Percentiles rank a stretch among this genome's conserved stretches.
Evolutionary conservation across 1,140 invertebrate species (phyloP).

Genomic region (Drosophila tropicalis): DNA sequence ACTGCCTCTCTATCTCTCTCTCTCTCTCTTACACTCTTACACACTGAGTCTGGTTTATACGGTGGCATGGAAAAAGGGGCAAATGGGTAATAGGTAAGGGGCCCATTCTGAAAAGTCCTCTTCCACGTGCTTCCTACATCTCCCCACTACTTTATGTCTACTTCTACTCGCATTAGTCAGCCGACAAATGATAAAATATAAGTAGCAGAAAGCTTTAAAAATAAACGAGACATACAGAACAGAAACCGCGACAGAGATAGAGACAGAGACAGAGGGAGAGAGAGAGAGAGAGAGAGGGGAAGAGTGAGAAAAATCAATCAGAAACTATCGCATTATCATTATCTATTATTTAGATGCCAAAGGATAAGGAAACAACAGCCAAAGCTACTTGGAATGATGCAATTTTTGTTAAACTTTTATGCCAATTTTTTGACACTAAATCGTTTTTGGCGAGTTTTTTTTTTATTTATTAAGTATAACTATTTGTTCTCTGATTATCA

Average conservation of each 20-base stretch:
- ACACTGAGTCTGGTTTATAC: slow-evolving; percentile 19
- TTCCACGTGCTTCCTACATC: slow-evolving; percentile 5
- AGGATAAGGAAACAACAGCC: too few species aligned
- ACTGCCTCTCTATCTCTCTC: slow-evolving; percentile 32
- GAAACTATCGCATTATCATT: neutral
- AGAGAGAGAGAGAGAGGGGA: neutral
- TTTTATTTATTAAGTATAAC: too few species aligned
- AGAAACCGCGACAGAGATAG: too few species aligned
- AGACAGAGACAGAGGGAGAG: neutral
- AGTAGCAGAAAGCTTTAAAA: slow-evolving; percentile 10
- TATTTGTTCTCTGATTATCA: too few species aligned
- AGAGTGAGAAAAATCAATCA: neutral
- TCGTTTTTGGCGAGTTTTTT: too few species aligned
- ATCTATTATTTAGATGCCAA: too few species aligned
- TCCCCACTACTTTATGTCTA: slow-evolving; percentile 4
- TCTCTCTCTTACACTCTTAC: neutral
- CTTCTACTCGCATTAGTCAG: slow-evolving; percentile 31
- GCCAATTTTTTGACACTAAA: too few species aligned
- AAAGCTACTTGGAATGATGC: too few species aligned
- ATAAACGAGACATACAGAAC: slow-evolving; percentile 3
- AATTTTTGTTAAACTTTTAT: too few species aligned
- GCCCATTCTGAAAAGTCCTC: neutral
- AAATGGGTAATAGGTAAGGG: neutral
- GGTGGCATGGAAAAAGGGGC: neutral
- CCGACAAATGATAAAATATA: slow-evolving; percentile 44